Percentiles rank a stretch among this genome's conserved stretches.
Evolutionary conservation across 2,113 vertebrate genomes (phyloP).

Genomic region (Pycnonotus jocosus): DNA sequence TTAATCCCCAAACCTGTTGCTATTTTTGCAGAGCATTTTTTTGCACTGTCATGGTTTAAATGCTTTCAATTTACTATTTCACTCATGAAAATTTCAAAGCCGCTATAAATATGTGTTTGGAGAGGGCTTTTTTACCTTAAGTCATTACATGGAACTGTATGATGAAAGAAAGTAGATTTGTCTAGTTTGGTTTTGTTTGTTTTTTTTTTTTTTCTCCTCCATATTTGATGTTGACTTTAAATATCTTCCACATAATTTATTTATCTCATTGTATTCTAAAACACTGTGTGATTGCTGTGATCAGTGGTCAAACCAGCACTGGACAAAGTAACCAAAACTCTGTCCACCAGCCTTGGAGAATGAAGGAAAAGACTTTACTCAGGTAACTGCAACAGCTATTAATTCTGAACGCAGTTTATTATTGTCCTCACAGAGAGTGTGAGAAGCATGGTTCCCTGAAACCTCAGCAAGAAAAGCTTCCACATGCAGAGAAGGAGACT

Average conservation of each 20-base stretch:
- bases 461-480: not conserved
- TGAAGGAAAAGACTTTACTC: not conserved
- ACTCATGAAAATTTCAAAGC: not conserved
- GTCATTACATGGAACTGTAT: not conserved
- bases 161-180: not conserved
- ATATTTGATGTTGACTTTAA: not conserved
- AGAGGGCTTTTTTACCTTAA: not conserved
- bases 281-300: not conserved
- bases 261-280: not conserved
- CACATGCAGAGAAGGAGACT: not conserved
- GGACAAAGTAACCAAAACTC: not conserved
- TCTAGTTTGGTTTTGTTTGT: too few relatives aligned
- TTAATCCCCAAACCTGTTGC: not conserved
- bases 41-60: not conserved
- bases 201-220: not conserved
- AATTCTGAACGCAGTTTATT: not conserved
- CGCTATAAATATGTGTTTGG: not conserved
- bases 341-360: not conserved
- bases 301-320: not conserved
- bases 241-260: not conserved
- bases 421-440: not conserved
- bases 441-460: not conserved
- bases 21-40: not conserved
- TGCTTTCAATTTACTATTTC: not conserved
- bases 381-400: not conserved